Evolutionary conservation across 2,113 vertebrate species (phyloP).

Genomic region (Leiothrix lutea): DNA sequence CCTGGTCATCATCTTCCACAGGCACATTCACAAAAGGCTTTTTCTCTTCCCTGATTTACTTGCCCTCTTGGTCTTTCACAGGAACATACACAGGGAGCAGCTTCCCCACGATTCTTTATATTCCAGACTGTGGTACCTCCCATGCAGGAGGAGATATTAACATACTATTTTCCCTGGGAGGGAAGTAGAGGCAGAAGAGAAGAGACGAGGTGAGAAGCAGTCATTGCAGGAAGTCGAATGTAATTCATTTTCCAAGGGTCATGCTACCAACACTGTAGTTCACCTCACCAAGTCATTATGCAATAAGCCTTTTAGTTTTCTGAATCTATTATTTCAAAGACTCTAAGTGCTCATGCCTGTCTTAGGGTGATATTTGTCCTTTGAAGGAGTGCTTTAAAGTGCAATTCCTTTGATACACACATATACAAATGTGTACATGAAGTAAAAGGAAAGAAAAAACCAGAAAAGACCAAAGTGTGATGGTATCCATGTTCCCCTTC

Average conservation of each 20-base stretch:
- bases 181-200: not conserved
- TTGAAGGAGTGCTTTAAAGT: not conserved
- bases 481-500: not conserved
- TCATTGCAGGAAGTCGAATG: not conserved
- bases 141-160: not conserved
- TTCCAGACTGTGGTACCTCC: not conserved
- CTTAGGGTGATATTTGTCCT: not conserved
- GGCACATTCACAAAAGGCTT: not conserved
- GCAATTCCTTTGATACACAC: not conserved
- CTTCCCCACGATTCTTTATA: accelerated
- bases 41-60: not conserved
- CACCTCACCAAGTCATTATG: not conserved
- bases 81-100: not conserved
- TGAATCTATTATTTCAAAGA: not conserved
- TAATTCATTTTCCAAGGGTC: not conserved
- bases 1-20: not conserved
- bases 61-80: not conserved
- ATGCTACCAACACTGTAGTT: not conserved
- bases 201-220: not conserved
- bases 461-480: not conserved
- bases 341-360: not conserved
- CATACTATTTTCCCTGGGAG: not conserved
- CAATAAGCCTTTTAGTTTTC: not conserved
- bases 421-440: not conserved
- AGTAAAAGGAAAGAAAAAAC: not conserved